Evolutionary conservation across 1,140 invertebrate species (phyloP), one percentile per base, ranked within the genome.

Genomic region (Helicoverpa zea): DNA sequence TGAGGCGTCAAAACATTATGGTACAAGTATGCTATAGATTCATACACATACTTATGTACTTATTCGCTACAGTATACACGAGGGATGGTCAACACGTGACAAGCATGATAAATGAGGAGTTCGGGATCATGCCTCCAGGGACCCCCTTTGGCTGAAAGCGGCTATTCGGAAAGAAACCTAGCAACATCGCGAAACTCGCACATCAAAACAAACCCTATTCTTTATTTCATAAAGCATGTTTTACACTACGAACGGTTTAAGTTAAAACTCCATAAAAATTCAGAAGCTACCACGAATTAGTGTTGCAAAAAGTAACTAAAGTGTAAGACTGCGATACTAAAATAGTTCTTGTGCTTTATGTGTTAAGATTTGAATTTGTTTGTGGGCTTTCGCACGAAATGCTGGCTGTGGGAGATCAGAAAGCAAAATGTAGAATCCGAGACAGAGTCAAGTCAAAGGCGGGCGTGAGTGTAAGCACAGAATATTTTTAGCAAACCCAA

Each of bases 31-130:
- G 51, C 64, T 81, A 79, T 84, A 87, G 86, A 87, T 88, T 90
- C 86, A 82, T 84, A 76, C 78, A 80, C 64, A 86, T 82, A 83
- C 70, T 81, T 81, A 76, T 79, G 75, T 84, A 79, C 89, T 84
- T 92, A 91, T 92, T 90, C 87, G 85, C 81, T 86, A 85, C 87
- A 88, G 88, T 92, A 89, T 86, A 86, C 82, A 88, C 93, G 91
- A 91, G 91, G 90, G 91, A 94, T 93, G 92, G 92, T 90, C 92
- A 93, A 88, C 89, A 89, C 93, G 92, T 94, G 93, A 93, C 92
- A 91, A 90, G 92, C 86, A 91, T 94, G 90, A 92, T 93, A 91
- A 92, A 93, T 93, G 90, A 89, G 86, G 87, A 90, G 85, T 90
- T 89, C 88, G 88, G 90, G 92, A 91, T 92, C 92, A 93, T 84